A percentile compares a stretch with the other conserved stretches of the same genome.
These are phyloP conservation scores for Podotricha telesiphe DNA, from an alignment of 2,888 invertebrate species.

Conservation along the genomic window DNA sequence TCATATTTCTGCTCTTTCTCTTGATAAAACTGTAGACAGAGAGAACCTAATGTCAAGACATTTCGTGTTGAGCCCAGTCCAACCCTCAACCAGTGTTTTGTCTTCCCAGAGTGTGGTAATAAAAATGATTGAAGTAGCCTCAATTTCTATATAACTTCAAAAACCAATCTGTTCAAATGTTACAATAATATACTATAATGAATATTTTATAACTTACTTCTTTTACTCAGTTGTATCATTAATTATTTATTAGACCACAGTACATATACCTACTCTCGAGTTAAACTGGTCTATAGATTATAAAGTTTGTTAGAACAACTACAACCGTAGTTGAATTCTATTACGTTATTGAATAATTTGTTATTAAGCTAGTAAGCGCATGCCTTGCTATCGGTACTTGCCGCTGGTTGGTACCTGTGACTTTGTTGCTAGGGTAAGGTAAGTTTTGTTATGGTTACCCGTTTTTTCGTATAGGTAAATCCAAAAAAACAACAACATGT, in stretches of 20 bases:
- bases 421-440: neutral
- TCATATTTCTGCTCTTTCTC: too few relatives aligned
- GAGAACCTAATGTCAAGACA: too few relatives aligned
- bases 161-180: neutral
- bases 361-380: conserved; percentile 26
- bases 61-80: too few relatives aligned
- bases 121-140: too few relatives aligned
- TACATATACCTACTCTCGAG: neutral
- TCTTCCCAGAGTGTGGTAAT: too few relatives aligned
- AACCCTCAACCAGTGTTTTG: too few relatives aligned
- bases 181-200: neutral
- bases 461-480: too few relatives aligned
- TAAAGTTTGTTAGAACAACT: neutral
- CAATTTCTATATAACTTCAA: too few relatives aligned
- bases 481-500: too few relatives aligned
- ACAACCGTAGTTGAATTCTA: neutral
- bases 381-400: conserved; percentile 22
- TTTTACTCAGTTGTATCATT: neutral
- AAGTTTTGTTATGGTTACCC: too few relatives aligned
- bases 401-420: neutral
- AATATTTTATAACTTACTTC: neutral
- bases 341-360: conserved; percentile 10
- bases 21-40: too few relatives aligned
- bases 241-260: neutral
- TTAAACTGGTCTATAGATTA: neutral